phyloP scores from a whole-genome alignment of 1,140 invertebrate species.

The Zaprionus camerounensis region DNA sequence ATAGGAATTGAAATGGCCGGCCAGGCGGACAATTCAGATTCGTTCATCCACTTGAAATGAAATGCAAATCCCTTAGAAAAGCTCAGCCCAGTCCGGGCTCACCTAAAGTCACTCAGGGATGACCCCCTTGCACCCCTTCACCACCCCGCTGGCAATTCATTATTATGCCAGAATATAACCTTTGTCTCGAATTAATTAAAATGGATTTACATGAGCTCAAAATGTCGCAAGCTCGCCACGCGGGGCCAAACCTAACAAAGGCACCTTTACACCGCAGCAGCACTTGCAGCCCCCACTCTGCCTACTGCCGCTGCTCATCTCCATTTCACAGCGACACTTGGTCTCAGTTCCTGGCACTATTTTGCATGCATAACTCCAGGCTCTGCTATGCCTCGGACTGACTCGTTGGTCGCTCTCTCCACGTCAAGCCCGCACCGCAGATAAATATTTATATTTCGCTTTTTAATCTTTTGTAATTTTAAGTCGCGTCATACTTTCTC shows the following conservation, averaged over 20 bases:
- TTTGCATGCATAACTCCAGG: constrained; percentile 61
- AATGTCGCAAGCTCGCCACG: constrained; percentile 58
- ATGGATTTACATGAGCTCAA: constrained; percentile 83
- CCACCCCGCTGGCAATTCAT: constrained; percentile 48
- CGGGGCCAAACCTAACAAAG: constrained; percentile 54
- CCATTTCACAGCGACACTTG: constrained; percentile 18
- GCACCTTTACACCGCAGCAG: constrained; percentile 58
- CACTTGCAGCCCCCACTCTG: background rate
- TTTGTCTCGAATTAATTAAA: constrained; percentile 83
- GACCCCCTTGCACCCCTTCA: background rate
- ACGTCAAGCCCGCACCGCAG: constrained; percentile 64
- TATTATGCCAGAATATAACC: constrained; percentile 79
- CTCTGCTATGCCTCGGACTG: constrained; percentile 16
- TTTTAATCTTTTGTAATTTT: constrained; percentile 83
- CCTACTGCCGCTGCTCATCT: constrained; percentile 24
- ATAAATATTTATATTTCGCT: constrained; percentile 83
- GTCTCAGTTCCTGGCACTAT: constrained; percentile 48
- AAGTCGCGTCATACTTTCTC: constrained; percentile 62
- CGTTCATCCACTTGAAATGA: constrained; percentile 78
- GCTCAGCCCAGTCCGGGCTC: constrained; percentile 43
- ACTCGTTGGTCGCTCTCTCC: constrained; percentile 25
- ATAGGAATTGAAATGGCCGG: constrained; percentile 6
- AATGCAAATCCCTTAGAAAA: constrained; percentile 78
- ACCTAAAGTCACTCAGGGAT: constrained; percentile 45
- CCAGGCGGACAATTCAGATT: constrained; percentile 44